Evolutionary conservation across 2,888 invertebrate species (phyloP), one percentile per base, ranked within the genome.

Genomic region (Hedychridium roseum): DNA sequence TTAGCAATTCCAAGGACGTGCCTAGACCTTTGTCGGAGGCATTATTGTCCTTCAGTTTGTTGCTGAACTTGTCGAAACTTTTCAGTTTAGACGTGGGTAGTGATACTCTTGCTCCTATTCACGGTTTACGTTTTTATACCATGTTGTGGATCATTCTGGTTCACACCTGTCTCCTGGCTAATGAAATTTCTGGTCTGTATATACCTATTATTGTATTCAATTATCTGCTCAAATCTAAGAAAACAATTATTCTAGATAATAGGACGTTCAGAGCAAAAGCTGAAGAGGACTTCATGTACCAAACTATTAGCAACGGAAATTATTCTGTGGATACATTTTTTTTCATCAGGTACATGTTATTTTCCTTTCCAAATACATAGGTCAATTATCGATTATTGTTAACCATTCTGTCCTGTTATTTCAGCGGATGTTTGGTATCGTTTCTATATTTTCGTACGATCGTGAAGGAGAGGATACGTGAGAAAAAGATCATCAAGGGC

Each of bases 381-480:
- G n/a, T n/a, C n/a, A n/a, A n/a, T n/a, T n/a, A n/a, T n/a, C n/a
- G n/a, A n/a, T n/a, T n/a, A n/a, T n/a, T 6, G 7, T 31, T 32
- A 40, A 18, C 4, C 21, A 15, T 14, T 28, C 23, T 9, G 5
- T 9, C 11, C 11, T 21, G 15, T 56, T 53, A 57, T 83, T 83
- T 60, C 80, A 88, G 88, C 61, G 88, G 91, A 2, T 81, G 91
- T 32, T 81, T 91, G 50, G 87, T 91, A 27, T 88, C 90, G 0
- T 82, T 90, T 50, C 82, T 89, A 3, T 91, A 88, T 73, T 82
- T 90, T 64, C 83, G 88, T 64, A 84, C 86, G 27, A 84, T 84
- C 65, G 81, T 83, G 42, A 86, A 82, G 76, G 85, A 84, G 61
- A 55, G 66, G 47, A 79, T 80, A 38, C 64, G 62, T 20, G 79